Evolutionary conservation across 2,113 vertebrate species (phyloP).

Genomic region (Campylorhamphus procurvoides): DNA sequence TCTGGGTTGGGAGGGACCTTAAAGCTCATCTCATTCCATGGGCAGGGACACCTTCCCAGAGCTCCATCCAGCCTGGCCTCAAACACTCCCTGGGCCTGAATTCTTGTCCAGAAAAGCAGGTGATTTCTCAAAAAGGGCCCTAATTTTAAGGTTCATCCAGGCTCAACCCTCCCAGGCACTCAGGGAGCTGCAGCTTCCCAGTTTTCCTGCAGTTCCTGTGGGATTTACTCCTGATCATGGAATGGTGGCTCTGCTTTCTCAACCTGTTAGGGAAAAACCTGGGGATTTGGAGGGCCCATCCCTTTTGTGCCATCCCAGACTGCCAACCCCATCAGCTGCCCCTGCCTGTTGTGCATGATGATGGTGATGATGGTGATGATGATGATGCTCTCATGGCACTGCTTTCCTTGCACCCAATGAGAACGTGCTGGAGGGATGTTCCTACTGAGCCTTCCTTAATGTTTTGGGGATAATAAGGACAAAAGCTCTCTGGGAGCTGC

Average conservation of each 20-base stretch:
- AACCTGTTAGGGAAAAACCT: background rate
- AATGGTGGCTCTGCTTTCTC: background rate
- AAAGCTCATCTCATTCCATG: background rate
- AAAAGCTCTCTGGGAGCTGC: background rate
- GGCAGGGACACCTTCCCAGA: background rate
- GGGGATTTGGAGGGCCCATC: background rate
- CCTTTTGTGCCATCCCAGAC: slow-evolving; percentile 77
- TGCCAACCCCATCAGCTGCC: slow-evolving; percentile 86
- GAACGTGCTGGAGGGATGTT: background rate
- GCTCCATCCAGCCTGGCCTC: background rate
- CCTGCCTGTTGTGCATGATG: slow-evolving; percentile 86
- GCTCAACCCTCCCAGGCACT: background rate
- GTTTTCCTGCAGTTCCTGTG: background rate
- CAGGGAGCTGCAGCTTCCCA: background rate
- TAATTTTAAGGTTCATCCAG: background rate
- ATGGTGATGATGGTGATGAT: background rate
- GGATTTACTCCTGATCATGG: rapidly evolving
- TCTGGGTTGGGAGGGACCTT: background rate
- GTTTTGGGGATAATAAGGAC: background rate
- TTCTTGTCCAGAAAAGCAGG: rapidly evolving
- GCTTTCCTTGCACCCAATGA: slow-evolving; percentile 76
- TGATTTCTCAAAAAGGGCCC: background rate
- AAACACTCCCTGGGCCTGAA: background rate
- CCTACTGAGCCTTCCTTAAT: background rate
- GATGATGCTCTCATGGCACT: slow-evolving; percentile 65